Evolutionary conservation across 2,113 vertebrate species (phyloP), one percentile per base, ranked within the genome.

Genomic region (Alexandromys fortis): DNA sequence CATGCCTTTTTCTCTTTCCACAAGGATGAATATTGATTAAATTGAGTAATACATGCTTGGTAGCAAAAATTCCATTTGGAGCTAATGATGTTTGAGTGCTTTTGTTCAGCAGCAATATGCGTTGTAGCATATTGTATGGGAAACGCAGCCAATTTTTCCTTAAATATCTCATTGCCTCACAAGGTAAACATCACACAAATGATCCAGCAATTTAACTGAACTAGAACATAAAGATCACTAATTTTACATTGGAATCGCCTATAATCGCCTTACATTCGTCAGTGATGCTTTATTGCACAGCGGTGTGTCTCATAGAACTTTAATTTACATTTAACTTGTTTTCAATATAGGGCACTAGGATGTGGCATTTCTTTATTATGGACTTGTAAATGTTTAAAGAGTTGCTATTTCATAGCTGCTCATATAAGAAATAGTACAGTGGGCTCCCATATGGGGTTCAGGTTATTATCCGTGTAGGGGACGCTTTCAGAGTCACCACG

Each of bases 81-180:
- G 49, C 35, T 82, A 94, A 92, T 96, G 45, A 81, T 72, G 35
- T 85, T 77, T 94, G 70, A 96, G 33, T 9, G 92, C 35, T 81
- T 94, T 89, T 91, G 42, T 52, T 68, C 42, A 77, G 87, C 85
- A 86, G 63, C 86, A 86, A 38, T 81, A 22, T 86, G 55, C 17
- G 26, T 73, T 68, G 16, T 90, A 82, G 16, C 3, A 73, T 63
- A 58, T 89, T 38, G 4, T 65, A 87, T 85, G 33, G 30, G 42
- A 95, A 92, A 95, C 79, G 21, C 24, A 93, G 35, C 78, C n/a
- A 90, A n/a, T 65, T 89, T 95, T 85, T 92, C 47, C 63, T 52
- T 86, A 63, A 90, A 92, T 63, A 6, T 35, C 58, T 96, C 96
- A 16, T 21, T 95, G 19, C 11, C 7, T 96, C 95, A 98, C 38